A percentile compares a stretch with the other conserved stretches of the same genome.
These are phyloP conservation scores for Ceratina australensis DNA, from an alignment of 1,140 invertebrate species.

Conservation along the genomic window DNA sequence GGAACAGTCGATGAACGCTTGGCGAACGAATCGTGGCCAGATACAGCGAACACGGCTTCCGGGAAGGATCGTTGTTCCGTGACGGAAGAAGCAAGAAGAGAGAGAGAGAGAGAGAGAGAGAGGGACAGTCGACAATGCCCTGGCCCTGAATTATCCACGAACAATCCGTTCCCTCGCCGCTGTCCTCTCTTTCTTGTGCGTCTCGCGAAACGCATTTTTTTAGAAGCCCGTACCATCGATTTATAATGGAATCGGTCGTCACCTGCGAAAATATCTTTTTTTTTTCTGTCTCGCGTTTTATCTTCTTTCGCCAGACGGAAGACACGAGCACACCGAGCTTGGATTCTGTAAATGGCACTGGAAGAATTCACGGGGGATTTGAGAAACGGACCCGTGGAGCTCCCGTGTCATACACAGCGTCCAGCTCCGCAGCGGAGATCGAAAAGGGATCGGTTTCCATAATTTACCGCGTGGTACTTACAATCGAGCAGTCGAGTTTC, in stretches of 20 bases:
- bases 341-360: conserved; percentile 80
- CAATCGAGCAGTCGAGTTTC: conserved; percentile 31
- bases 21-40: conserved; percentile 62
- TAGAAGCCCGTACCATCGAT: not conserved
- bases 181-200: not conserved
- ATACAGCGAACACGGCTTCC: conserved; percentile 64
- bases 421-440: conserved; percentile 69
- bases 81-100: conserved; percentile 58
- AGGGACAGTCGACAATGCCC: conserved; percentile 43
- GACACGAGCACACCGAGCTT: conserved; percentile 55
- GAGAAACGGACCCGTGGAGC: conserved; percentile 77
- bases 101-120: conserved; percentile 45
- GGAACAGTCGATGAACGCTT: conserved; percentile 46
- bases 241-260: conserved; percentile 3
- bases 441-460: not conserved
- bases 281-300: not conserved
- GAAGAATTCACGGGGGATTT: conserved; percentile 80
- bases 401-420: conserved; percentile 80
- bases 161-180: conserved; percentile 34
- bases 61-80: conserved; percentile 72
- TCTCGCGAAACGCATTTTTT: conserved; percentile 6
- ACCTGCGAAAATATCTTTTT: not conserved
- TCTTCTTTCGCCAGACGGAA: not conserved
- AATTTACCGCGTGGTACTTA: not conserved
- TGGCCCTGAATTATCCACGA: conserved; percentile 33